Percentiles rank a stretch among this genome's conserved stretches.
phyloP scores from a whole-genome alignment of 2,113 vertebrate genomes.

The Notothenia coriiceps region DNA sequence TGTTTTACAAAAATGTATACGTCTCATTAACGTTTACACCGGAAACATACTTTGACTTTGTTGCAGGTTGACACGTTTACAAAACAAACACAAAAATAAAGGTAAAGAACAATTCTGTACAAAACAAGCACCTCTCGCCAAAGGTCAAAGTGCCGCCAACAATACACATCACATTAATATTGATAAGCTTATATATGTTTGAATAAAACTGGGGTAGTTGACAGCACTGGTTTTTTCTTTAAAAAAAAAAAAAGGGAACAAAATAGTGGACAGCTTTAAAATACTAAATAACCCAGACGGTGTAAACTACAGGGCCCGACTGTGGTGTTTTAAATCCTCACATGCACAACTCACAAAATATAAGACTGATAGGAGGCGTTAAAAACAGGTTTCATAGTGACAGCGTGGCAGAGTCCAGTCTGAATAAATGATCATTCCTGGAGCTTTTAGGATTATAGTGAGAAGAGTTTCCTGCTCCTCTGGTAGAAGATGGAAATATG shows the following conservation, averaged over 20 bases:
- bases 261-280: constrained; percentile 61
- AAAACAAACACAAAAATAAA: constrained; percentile 69
- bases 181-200: constrained; percentile 52
- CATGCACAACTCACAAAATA: constrained; percentile 47
- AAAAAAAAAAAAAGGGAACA: constrained; percentile 30
- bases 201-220: constrained; percentile 65
- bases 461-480: constrained; percentile 66
- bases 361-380: constrained; percentile 55
- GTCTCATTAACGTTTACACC: constrained; percentile 66
- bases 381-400: constrained; percentile 56
- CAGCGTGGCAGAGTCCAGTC: constrained; percentile 54
- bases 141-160: constrained; percentile 62
- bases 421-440: constrained; percentile 36
- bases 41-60: constrained; percentile 65
- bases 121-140: constrained; percentile 66
- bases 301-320: constrained; percentile 61
- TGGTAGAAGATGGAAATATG: constrained; percentile 61
- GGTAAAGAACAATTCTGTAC: constrained; percentile 65
- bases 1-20: constrained; percentile 77
- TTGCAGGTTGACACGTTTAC: constrained; percentile 64
- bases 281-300: constrained; percentile 69
- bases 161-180: constrained; percentile 70
- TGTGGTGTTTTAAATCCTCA: constrained; percentile 39
- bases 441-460: constrained; percentile 26
- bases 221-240: constrained; percentile 13